phyloP scores from a whole-genome alignment of 1,140 invertebrate species.

The Solen grandis region DNA sequence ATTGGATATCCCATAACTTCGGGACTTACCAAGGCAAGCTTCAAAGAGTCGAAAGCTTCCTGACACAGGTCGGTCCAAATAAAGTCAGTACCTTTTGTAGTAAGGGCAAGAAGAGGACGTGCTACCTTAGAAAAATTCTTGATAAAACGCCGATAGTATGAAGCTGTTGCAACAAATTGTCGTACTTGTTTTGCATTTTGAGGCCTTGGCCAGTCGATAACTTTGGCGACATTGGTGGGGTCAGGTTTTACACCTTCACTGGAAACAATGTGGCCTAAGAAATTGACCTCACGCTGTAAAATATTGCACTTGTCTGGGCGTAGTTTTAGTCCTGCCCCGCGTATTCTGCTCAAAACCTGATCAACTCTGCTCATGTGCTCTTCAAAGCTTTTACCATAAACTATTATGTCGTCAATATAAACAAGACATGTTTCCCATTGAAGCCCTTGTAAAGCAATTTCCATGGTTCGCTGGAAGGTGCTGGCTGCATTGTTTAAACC shows the following conservation, averaged over 20 bases:
- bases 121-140: conserved; percentile 50
- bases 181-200: conserved; percentile 48
- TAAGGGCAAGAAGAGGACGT: conserved; percentile 47
- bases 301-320: conserved; percentile 50
- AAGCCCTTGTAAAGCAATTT: conserved; percentile 41
- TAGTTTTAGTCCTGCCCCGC: conserved; percentile 46
- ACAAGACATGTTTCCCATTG: conserved; percentile 49
- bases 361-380: conserved; percentile 22
- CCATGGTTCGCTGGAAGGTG: no score
- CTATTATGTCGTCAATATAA: conserved; percentile 64
- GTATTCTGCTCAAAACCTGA: conserved; percentile 33
- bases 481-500: no score
- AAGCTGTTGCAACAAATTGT: conserved; percentile 55
- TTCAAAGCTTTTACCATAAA: conserved; percentile 43
- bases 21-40: conserved; percentile 37
- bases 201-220: conserved; percentile 53
- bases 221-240: conserved; percentile 14
- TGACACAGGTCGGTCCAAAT: conserved; percentile 53
- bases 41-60: conserved; percentile 50
- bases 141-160: conserved; percentile 54
- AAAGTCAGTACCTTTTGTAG: conserved; percentile 45
- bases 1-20: conserved; percentile 48
- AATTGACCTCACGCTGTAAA: conserved; percentile 60
- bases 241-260: conserved; percentile 31
- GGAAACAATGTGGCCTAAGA: conserved; percentile 54